Base-by-base conservation (phyloP, 1,140 invertebrate species). In the Trachelipus rathkii region DNA sequence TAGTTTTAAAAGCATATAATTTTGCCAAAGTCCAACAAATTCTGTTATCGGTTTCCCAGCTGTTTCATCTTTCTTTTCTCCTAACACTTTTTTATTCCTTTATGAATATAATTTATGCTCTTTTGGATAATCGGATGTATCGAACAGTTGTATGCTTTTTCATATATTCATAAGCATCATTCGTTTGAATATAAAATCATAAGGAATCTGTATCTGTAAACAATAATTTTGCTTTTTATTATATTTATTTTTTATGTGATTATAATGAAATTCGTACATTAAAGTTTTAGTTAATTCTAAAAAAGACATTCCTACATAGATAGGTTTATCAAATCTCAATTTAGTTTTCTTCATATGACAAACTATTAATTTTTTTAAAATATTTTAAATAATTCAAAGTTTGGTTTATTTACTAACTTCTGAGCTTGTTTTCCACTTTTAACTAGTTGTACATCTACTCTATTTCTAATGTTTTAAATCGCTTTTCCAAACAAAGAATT, bases 251-350 rank as follows among this genome's bases (percentile, higher is more conserved):
- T 60, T 60, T 60, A 60, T 8, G 6, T 33, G 50, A 60, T 60
- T 60, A 60, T 60, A 60, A 19, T 60, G 1, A 60, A 15, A 60
- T 1, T 60, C 50, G 19, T 19, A 60, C 50, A 60, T 19, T 13
- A 60, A 19, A 60, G 11, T 60, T 60, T 60, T 13, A 19, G 2
- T 60, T 60, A 60, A 60, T 60, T 60, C 2, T 19, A 60, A 60
- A 19, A 60, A 2, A 15, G 19, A 3, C 50, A 60, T 60, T 60
- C 50, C 50, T 1, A 60, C 1, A 19, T 60, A 3, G 11, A 60
- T 60, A 60, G 11, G 50, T 60, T 60, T 60, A 60, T 60, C 50
- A 19, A 60, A 60, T 60, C 50, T 60, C 19, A 60, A 60, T 60
- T 60, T 60, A 15, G 50, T 60, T 60, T 60, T 60, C 33, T 60